Base-by-base conservation (phyloP, 2,797 vertebrate genomes). In the Mus caroli region DNA sequence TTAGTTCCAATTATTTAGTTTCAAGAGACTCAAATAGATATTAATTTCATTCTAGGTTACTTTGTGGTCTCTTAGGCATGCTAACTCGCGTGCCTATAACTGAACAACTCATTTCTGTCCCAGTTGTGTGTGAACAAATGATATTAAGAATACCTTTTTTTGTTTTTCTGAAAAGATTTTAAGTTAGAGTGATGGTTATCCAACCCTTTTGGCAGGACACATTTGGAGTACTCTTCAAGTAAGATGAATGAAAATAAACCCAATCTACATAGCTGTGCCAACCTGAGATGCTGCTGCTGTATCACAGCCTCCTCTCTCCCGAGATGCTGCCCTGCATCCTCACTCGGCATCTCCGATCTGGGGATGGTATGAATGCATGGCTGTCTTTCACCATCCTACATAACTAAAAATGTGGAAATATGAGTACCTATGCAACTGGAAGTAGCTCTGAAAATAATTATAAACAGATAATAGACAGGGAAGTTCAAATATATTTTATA, bases 1-100 rank as follows among this genome's bases (percentile, higher is more conserved):
- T 93, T 64, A 90, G 2, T 20, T 88, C 83, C 20, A 4, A 92
- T 92, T 86, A 78, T 28, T 28, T 11, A 92, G 26, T 69, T 94
- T 91, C 50, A 67, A 75, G 75, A 88, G 20, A 89, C 22, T 95
- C 17, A 54, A 22, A 31, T 31, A 92, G 31, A 11, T 58, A 62
- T 2, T 87, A n/a, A 3, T 62, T 3, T 67, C 34, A 88, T 87
- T 75, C 9, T 11, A 46, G 19, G 15, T 46, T 73, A 37, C 2
- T 58, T 92, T 40, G 10, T 3, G 56, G 13, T 93, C 28, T 2
- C 58, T 13, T 60, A 6, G 37, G 2, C 0, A 24, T 8, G 26
- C 6, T 78, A 76, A 50, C 86, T 14, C 69, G 40, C 75, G 9
- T 37, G 4, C 13, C 11, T 62, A 19, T 52, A 20, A 5, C 52